These are phyloP conservation scores for Agrochola lychnidis DNA, from an alignment of 2,888 invertebrate species.

Conservation along the genomic window DNA sequence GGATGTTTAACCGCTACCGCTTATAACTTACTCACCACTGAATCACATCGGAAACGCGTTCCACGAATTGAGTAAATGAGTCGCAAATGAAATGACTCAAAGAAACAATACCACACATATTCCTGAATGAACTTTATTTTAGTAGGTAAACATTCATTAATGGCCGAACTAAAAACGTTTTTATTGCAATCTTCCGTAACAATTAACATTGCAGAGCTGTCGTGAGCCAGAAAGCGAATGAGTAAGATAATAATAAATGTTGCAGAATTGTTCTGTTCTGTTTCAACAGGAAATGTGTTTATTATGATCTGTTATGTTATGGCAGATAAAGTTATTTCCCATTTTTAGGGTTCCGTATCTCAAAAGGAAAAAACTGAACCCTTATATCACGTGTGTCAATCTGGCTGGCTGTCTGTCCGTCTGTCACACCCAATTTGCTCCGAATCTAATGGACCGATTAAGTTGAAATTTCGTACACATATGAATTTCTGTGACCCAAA, in stretches of 20 bases:
- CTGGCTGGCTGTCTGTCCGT: no score
- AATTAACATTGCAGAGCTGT: constrained; percentile 29
- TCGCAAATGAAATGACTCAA: constrained; percentile 54
- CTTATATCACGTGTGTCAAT: no score
- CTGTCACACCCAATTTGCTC: no score
- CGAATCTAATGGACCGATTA: no score
- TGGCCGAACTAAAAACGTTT: constrained; percentile 37
- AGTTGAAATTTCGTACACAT: no score
- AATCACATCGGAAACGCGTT: constrained; percentile 56
- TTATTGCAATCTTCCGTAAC: constrained; percentile 33
- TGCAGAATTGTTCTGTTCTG: background rate
- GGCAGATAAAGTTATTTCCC: background rate
- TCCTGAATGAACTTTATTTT: constrained; percentile 58
- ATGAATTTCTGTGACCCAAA: no score
- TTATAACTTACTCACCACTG: constrained; percentile 18
- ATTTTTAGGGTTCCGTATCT: background rate
- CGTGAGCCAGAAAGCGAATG: constrained; percentile 14
- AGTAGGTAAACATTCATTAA: constrained; percentile 42
- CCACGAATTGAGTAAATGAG: constrained; percentile 49
- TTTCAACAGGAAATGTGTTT: background rate
- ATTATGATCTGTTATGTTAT: background rate
- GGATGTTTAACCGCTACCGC: constrained; percentile 16
- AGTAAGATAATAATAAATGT: constrained; percentile 4
- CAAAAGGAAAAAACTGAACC: no score
- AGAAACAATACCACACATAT: constrained; percentile 51